Base-by-base conservation (phyloP, 2,797 vertebrate genomes). In the Pipistrellus kuhlii region DNA sequence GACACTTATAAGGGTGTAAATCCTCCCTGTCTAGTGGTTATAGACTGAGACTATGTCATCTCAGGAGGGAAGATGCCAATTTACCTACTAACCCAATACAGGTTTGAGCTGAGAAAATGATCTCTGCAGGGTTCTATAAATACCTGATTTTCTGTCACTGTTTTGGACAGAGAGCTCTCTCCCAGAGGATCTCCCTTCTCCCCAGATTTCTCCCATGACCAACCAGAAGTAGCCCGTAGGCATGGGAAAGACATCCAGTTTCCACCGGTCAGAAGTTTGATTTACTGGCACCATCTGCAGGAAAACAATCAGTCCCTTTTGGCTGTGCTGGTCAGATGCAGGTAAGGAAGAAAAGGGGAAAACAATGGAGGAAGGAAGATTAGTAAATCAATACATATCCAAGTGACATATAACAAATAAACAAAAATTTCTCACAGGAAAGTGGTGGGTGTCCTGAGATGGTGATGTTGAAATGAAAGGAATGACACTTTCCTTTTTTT, bases 311-410 rank as follows among this genome's bases (percentile, higher is more conserved):
- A 78, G 86, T 44, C 82, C 88, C 87, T 95, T 96, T 92, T 96
- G 78, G 87, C 91, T 95, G 64, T 90, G 94, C 87, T 94, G 89
- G 94, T 94, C 95, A 96, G 92, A 96, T 62, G 73, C 78, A 82
- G 68, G 66, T 62, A 91, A 94, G 64, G 41, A 88, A 95, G 69
- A 88, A 87, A 96, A 85, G 81, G 11, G 69, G 53, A 76, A 96
- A 96, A 95, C n/a, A 96, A 94, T 94, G 92, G 46, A 85, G 71
- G 41, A 93, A 94, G 71, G 59, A 68, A 96, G 90, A 95, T 95
- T 95, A 95, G 84, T 94, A 97, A 96, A 92, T 95, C 83, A 95
- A 93, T 94, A 96, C 94, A 93, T 96, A 96, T 51, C n/a, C 69
- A 80, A 96, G 84, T 85, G 91, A 90, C 81, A 83, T 91, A 92